Evolutionary conservation across 2,888 invertebrate genomes (phyloP).

Genomic region (Invenusta paracnida): DNA sequence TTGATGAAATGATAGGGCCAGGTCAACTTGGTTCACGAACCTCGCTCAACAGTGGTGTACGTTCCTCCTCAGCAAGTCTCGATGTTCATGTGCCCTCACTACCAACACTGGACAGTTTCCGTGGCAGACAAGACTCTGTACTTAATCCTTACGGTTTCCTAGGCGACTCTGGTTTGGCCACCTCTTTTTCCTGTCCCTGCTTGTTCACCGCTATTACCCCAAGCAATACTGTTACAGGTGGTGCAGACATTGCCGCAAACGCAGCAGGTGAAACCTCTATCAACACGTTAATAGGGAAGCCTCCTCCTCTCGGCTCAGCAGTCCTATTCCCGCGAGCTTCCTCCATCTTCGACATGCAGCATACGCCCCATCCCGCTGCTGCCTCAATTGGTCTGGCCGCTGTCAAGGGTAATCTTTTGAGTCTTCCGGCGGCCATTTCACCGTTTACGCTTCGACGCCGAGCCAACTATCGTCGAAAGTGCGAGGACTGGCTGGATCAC

Average conservation of each 20-base stretch:
- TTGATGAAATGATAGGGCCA: neutral
- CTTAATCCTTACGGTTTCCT: neutral
- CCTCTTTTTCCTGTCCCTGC: neutral
- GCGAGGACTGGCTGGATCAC: slow-evolving; percentile 14
- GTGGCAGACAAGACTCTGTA: neutral
- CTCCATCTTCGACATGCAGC: slow-evolving; percentile 3
- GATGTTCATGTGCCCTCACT: neutral
- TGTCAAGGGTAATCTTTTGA: neutral
- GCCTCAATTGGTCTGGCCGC: neutral
- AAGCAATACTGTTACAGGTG: neutral
- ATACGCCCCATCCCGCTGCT: neutral
- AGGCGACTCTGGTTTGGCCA: neutral
- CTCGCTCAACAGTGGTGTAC: neutral
- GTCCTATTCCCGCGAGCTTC: neutral
- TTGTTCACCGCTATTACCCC: neutral
- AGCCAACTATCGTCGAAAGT: slow-evolving; percentile 9
- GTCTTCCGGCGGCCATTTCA: neutral
- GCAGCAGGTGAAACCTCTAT: neutral
- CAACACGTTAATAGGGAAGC: too few species aligned
- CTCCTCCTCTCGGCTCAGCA: neutral
- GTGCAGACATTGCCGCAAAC: neutral
- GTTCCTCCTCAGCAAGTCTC: neutral
- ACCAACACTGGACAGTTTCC: neutral
- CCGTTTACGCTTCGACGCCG: neutral
- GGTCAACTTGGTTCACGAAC: neutral